Evolutionary conservation across 2,888 invertebrate genomes (phyloP).

Genomic region (Dryobotodes eremita): DNA sequence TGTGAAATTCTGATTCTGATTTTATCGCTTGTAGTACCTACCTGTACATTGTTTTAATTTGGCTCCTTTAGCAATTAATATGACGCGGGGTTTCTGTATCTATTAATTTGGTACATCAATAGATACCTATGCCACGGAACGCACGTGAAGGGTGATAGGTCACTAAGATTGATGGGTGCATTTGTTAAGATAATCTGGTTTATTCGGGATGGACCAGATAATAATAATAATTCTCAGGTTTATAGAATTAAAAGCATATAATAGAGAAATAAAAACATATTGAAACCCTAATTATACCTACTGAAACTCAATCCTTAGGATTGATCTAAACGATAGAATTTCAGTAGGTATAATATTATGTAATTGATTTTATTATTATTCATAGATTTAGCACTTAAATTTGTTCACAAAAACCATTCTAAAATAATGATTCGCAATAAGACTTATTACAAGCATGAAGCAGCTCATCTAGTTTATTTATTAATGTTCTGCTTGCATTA

Average conservation of each 20-base stretch:
- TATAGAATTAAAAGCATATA: not conserved
- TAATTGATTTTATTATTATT: not conserved
- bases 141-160: conserved; percentile 32
- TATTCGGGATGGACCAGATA: not conserved
- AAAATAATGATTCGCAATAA: not conserved
- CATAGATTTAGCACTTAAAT: not conserved
- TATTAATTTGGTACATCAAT: not conserved
- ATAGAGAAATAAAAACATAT: not conserved
- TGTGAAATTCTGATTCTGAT: no score
- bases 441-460: not conserved
- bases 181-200: not conserved
- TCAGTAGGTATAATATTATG: no score
- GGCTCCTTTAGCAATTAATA: not conserved
- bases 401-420: not conserved
- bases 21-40: no score
- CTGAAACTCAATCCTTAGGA: not conserved
- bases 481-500: conserved; percentile 6
- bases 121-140: not conserved
- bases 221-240: not conserved
- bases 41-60: not conserved
- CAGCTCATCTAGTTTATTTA: conserved; percentile 12
- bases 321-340: no score
- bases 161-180: conserved; percentile 26
- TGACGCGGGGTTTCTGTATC: conserved; percentile 2
- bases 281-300: not conserved